phyloP scores from a whole-genome alignment of 2,113 vertebrate species.

The Acanthochromis polyacanthus region DNA sequence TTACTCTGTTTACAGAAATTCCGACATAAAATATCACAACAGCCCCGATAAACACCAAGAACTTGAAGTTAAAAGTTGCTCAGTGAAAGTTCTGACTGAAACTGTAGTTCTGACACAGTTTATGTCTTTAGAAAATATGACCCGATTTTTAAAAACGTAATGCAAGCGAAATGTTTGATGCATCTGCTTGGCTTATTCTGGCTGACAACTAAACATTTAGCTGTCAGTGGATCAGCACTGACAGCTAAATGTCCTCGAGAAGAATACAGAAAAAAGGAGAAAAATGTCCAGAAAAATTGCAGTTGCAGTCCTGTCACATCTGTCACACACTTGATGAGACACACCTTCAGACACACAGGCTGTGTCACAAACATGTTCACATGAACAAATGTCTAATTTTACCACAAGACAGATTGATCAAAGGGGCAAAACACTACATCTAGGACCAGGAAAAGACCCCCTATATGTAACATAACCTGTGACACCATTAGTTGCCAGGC shows the following conservation, averaged over 20 bases:
- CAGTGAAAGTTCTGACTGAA: too few species aligned
- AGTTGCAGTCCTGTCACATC: slow-evolving; percentile 2
- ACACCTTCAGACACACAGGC: not conserved
- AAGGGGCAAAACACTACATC: slow-evolving; percentile 19
- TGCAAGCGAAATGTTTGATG: slow-evolving; percentile 2
- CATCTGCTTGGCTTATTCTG: not conserved
- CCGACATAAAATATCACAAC: too few species aligned
- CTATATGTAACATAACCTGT: slow-evolving; percentile 43
- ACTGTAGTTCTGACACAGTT: too few species aligned
- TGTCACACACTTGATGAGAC: slow-evolving; percentile 25
- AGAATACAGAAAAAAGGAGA: not conserved
- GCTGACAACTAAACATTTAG: not conserved
- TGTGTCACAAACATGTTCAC: slow-evolving; percentile 12
- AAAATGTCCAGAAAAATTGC: slow-evolving; percentile 3
- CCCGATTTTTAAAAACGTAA: not conserved
- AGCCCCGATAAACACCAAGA: too few species aligned
- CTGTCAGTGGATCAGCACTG: not conserved
- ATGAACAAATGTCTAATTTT: not conserved
- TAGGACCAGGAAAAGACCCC: slow-evolving; percentile 9
- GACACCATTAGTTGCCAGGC: slow-evolving; percentile 65
- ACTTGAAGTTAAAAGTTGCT: too few species aligned
- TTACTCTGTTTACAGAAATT: too few species aligned
- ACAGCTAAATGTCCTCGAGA: not conserved
- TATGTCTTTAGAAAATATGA: not conserved
- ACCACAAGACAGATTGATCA: not conserved